Conservation (phyloP, 2,888 invertebrate genomes). For the Antheraea assamensis region DNA sequence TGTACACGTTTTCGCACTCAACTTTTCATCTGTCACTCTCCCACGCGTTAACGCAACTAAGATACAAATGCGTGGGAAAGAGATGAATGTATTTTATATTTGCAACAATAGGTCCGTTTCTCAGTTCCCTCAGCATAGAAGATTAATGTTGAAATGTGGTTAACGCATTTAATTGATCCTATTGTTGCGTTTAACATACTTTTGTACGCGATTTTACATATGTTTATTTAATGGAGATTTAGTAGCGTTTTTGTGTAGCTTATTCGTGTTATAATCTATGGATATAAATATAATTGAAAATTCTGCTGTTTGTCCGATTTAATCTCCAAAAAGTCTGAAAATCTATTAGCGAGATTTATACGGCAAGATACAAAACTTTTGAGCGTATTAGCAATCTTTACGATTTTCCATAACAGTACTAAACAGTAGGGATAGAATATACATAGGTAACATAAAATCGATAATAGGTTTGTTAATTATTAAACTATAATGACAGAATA, state of each 20-base stretch:
- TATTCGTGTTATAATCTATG: too few species aligned
- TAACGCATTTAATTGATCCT: not conserved
- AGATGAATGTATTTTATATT: not conserved
- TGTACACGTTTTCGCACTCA: not conserved
- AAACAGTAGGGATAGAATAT: too few species aligned
- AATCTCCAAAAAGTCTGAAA: too few species aligned
- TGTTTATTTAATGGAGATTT: not conserved
- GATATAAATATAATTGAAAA: too few species aligned
- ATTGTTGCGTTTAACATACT: not conserved
- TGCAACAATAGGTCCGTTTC: not conserved
- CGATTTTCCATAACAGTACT: too few species aligned
- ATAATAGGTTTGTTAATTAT: too few species aligned
- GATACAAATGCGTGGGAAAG: not conserved
- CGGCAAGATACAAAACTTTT: too few species aligned
- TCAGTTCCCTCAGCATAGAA: not conserved
- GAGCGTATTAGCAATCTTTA: too few species aligned
- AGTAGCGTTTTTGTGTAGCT: not conserved
- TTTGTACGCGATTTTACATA: not conserved
- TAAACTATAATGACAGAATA: too few species aligned
- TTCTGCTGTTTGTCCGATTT: too few species aligned
- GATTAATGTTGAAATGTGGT: conserved; percentile 10
- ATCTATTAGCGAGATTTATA: too few species aligned
- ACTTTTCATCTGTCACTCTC: not conserved
- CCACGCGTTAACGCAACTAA: not conserved
- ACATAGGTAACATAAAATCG: too few species aligned